Conservation (phyloP, 2,888 invertebrate genomes). For the Monochamus alternatus region DNA sequence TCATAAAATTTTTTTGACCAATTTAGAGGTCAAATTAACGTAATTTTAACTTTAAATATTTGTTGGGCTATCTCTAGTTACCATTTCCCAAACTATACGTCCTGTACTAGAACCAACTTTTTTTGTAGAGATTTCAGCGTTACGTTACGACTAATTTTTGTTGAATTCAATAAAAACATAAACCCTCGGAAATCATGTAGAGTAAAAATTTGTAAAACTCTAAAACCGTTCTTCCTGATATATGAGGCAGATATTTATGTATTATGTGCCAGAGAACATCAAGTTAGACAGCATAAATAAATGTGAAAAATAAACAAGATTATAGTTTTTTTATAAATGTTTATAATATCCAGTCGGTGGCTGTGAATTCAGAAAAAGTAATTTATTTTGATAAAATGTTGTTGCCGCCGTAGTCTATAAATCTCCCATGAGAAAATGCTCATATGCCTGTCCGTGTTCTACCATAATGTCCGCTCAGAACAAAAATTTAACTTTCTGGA, state of each 20-base stretch:
- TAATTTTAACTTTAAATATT: too few species aligned
- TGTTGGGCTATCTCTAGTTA: too few species aligned
- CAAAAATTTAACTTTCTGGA: constrained; percentile 53
- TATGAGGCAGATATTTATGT: constrained; percentile 18
- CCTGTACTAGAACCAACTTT: too few species aligned
- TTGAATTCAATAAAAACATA: too few species aligned
- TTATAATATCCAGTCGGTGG: constrained; percentile 37
- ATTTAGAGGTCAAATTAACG: too few species aligned
- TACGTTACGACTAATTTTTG: too few species aligned
- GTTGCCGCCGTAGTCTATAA: constrained; percentile 56
- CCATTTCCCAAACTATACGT: too few species aligned
- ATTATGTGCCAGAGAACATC: neutral
- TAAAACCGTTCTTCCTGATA: constrained; percentile 1
- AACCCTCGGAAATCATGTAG: neutral
- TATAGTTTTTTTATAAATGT: constrained; percentile 33
- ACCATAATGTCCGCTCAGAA: constrained; percentile 51
- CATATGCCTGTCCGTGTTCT: constrained; percentile 50
- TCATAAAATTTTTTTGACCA: too few species aligned
- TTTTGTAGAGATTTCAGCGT: too few species aligned
- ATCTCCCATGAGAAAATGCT: constrained; percentile 56
- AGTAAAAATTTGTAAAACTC: neutral
- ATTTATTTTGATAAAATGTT: constrained; percentile 58
- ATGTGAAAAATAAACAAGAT: constrained; percentile 30
- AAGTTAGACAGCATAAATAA: constrained; percentile 17
- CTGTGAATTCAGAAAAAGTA: constrained; percentile 52